These are phyloP conservation scores for Australoheros scitulus DNA, from an alignment of 2,113 vertebrate species.

Conservation along the genomic window DNA sequence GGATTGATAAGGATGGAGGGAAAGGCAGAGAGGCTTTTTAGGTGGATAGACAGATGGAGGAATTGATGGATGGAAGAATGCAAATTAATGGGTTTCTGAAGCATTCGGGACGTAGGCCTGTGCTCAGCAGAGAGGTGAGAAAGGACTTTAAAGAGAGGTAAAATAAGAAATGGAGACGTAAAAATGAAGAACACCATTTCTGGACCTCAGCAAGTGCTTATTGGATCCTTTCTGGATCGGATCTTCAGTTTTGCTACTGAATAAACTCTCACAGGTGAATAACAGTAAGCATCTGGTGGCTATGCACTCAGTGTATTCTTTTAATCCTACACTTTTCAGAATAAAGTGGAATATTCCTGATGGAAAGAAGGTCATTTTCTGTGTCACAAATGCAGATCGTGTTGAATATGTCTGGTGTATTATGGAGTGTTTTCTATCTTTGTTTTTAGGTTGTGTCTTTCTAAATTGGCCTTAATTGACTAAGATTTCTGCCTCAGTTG, in stretches of 20 bases:
- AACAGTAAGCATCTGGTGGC: conserved; percentile 28
- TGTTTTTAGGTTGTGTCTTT: not conserved
- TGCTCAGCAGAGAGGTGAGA: conserved; percentile 16
- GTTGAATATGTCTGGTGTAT: not conserved
- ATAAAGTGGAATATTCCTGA: conserved; percentile 1
- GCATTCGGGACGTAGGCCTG: conserved; percentile 10
- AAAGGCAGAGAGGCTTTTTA: conserved; percentile 42
- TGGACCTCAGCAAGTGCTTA: conserved; percentile 15
- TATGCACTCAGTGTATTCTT: conserved; percentile 3
- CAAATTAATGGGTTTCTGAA: conserved; percentile 44
- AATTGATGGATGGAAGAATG: conserved; percentile 43
- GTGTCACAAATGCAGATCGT: not conserved
- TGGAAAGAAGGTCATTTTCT: not conserved
- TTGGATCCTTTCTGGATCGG: not conserved
- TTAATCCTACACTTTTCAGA: conserved; percentile 28
- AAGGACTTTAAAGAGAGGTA: conserved; percentile 10
- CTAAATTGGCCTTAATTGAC: conserved; percentile 10
- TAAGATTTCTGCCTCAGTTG: not conserved
- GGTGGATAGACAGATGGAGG: conserved; percentile 46
- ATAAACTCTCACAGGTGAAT: conserved; percentile 49
- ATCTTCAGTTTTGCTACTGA: not conserved
- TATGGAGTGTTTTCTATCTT: not conserved
- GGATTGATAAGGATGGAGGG: conserved; percentile 37
- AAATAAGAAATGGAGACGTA: not conserved
- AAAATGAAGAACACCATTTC: not conserved